Evolutionary conservation across 2,888 invertebrate genomes (phyloP), one percentile per base, ranked within the genome.

Genomic region (Tortricodes alternella): DNA sequence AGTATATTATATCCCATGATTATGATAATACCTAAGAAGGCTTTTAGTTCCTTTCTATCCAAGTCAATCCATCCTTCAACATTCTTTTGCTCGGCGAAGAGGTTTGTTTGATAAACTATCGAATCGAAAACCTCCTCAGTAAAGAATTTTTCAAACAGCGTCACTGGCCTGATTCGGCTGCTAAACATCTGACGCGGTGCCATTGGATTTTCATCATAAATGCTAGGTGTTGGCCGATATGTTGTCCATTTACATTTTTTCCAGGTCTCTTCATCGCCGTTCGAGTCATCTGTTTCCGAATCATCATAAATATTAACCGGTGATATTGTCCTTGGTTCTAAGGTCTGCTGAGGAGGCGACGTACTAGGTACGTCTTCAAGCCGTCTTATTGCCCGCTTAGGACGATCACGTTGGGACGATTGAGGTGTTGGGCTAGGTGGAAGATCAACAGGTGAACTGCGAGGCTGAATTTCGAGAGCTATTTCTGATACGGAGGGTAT

Each of bases 1-100:
- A 61, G 38, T 59, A 56, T 59, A 56, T 62, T 46, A 39, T 58
- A 59, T 21, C 62, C 59, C 48, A 60, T 61, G 35, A 58, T 43
- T 32, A 61, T 57, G 8, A 62, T 35, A 19, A 64, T 60, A 27
- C 57, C 61, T 53, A 59, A 27, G 34, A 56, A 57, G 39, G 59
- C 57, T 39, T 60, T 58, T 21, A 62, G 23, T 59, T 59, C 56
- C 32, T 46, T 46, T 13, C n/a, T 46, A 13, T 50, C 46, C 18
- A 48, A 16, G 8, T 48, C 56, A 9, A 29, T 37, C 58, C 58
- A 59, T 11, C 46, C 53, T 46, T 48, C 23, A 11, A 51, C 37
- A 15, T 53, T 52, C 15, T 52, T 56, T 38, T 51, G 21, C 13
- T 19, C 27, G 8, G 61, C 58, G 35, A 52, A 56, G 15, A 24